These are phyloP conservation scores for Drosophila pegasa DNA, from an alignment of 2,888 invertebrate species.

Conservation along the genomic window DNA sequence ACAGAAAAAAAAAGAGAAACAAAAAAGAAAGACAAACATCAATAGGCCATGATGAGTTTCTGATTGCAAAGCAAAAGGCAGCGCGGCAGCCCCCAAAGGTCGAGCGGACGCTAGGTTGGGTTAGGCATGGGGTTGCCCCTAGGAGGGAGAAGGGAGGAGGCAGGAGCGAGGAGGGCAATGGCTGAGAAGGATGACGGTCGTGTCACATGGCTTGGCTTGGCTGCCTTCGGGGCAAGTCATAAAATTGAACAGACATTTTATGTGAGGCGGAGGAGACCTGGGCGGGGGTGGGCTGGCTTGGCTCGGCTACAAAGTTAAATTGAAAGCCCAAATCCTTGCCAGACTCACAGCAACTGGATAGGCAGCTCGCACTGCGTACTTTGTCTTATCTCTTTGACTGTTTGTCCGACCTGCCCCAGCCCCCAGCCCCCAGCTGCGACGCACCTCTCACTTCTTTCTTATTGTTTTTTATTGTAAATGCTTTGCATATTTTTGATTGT, in stretches of 20 bases:
- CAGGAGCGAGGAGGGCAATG: not conserved
- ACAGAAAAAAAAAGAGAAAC: slow-evolving; percentile 10
- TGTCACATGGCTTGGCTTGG: slow-evolving; percentile 55
- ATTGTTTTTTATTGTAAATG: slow-evolving; percentile 75
- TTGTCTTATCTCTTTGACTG: slow-evolving; percentile 46
- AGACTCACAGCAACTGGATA: slow-evolving; percentile 27
- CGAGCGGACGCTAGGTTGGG: slow-evolving; percentile 23
- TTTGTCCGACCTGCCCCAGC: not conserved
- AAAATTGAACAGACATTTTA: slow-evolving; percentile 77
- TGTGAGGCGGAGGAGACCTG: slow-evolving; percentile 14
- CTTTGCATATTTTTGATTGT: slow-evolving; percentile 77
- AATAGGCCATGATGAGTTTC: slow-evolving; percentile 81
- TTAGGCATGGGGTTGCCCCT: not conserved
- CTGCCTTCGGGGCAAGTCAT: slow-evolving; percentile 71
- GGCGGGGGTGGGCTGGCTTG: not conserved
- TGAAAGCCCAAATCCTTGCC: slow-evolving; percentile 59
- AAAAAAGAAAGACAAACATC: slow-evolving; percentile 63
- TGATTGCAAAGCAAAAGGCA: slow-evolving; percentile 75
- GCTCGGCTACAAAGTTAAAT: slow-evolving; percentile 48
- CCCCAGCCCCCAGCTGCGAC: not conserved
- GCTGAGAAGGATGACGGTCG: slow-evolving; percentile 61
- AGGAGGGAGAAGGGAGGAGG: not conserved
- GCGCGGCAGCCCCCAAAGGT: slow-evolving; percentile 39
- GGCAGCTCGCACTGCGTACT: slow-evolving; percentile 19
- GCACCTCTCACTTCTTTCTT: slow-evolving; percentile 35